These are phyloP conservation scores for Yponomeuta cagnagella DNA, from an alignment of 2,888 invertebrate species.

Conservation along the genomic window DNA sequence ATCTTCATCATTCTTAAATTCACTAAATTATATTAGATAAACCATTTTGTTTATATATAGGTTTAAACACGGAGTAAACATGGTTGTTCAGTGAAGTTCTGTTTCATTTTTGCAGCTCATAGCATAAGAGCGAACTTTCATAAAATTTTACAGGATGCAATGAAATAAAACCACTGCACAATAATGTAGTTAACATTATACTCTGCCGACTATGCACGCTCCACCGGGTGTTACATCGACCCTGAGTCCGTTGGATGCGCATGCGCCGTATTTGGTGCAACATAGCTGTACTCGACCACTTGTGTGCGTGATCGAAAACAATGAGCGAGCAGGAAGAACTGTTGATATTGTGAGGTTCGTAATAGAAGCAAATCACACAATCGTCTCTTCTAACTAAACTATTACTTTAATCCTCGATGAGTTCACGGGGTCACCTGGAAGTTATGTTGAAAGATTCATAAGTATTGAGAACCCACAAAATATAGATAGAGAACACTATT, in stretches of 20 bases:
- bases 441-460: too few species aligned
- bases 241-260: constrained; percentile 37
- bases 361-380: background rate
- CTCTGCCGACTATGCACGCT: constrained; percentile 23
- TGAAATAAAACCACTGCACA: constrained; percentile 16
- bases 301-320: constrained; percentile 13
- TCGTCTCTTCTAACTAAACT: background rate
- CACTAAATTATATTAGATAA: too few species aligned
- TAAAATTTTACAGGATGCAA: background rate
- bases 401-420: background rate
- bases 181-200: background rate
- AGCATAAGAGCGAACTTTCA: too few species aligned
- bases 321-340: constrained; percentile 18
- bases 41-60: too few species aligned
- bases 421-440: too few species aligned
- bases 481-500: too few species aligned
- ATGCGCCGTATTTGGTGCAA: constrained; percentile 45
- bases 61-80: too few species aligned
- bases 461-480: too few species aligned
- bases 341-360: background rate
- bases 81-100: too few species aligned
- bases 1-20: too few species aligned
- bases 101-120: too few species aligned
- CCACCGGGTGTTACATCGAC: constrained; percentile 45
- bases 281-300: constrained; percentile 17